Percentiles rank a stretch among this genome's conserved stretches.
Conservation (phyloP, 2,888 invertebrate species). For the Polydesmus complanatus region DNA sequence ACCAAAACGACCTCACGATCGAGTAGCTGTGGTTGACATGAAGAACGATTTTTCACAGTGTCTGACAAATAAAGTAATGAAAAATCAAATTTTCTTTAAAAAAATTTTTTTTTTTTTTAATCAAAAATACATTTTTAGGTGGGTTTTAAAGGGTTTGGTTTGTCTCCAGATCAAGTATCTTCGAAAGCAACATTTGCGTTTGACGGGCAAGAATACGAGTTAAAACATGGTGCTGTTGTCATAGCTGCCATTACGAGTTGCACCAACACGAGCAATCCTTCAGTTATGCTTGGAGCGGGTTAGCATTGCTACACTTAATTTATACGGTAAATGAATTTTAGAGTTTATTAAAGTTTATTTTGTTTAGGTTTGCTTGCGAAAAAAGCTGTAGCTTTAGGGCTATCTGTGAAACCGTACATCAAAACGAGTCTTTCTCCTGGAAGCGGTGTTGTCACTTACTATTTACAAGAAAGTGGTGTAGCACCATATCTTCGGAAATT, state of each 20-base stretch:
- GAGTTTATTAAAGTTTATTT: neutral
- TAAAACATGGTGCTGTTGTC: conserved; percentile 82
- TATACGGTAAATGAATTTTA: neutral
- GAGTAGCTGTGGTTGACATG: conserved; percentile 80
- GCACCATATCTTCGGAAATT: conserved; percentile 68
- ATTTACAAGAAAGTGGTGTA: conserved; percentile 78
- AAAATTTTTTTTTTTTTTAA: neutral
- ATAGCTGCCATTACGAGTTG: conserved; percentile 97
- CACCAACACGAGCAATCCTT: conserved; percentile 95
- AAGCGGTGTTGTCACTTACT: conserved; percentile 86
- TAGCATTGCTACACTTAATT: conserved; percentile 23
- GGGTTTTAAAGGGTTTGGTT: conserved; percentile 82
- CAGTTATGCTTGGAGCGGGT: conserved; percentile 95
- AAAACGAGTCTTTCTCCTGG: conserved; percentile 96
- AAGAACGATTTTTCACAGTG: conserved; percentile 75
- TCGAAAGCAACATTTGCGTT: conserved; percentile 58
- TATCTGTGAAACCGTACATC: conserved; percentile 78
- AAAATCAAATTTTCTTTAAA: neutral
- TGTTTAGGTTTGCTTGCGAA: conserved; percentile 65
- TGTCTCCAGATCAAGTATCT: conserved; percentile 48
- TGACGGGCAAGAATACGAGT: conserved; percentile 62
- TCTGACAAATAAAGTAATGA: conserved; percentile 64
- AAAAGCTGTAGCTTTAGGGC: conserved; percentile 82
- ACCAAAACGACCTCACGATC: conserved; percentile 92
- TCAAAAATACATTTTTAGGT: conserved; percentile 42